Evolutionary conservation across 92 coral and sea anemone genomes (phyloP), one percentile per base, ranked within the genome.

Genomic region (Montipora capitata): DNA sequence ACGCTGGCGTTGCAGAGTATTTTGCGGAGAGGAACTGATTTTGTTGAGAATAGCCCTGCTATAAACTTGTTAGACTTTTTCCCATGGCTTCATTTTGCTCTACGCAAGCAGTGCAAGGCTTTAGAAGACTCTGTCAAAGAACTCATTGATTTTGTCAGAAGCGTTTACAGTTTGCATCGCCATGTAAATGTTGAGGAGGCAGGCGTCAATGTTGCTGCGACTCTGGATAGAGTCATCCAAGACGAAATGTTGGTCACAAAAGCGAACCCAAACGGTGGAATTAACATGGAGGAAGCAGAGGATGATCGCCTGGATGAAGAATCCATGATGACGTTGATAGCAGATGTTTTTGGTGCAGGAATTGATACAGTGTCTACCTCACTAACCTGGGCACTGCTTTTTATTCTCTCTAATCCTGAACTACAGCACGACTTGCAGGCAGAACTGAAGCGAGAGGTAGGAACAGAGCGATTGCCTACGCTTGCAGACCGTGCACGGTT

Each of bases 301-400:
- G 90, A 85, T 45, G 70, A 85, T 18, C 82, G 20, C n/a, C 69
- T 81, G n/a, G 85, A 88, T 64, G 82, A 86, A 61, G 91, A 92
- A 61, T 79, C 88, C 20, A 87, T 93, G 40, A 88, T 90, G n/a
- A 45, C 65, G 10, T 72, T 96, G 41, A 38, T 93, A 49, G 83
- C 96, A 10, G 99, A 96, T 79, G 79, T 90, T 17, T 91, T 95
- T 69, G 98, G 98, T 5, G 98, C 96, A 7, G 94, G 96, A 18
- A 70, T 90, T 39, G 98, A 95, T 79, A 96, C 98, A 45, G 95
- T 93, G 9, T 91, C 93, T 9, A 74, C 94, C 67, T 7, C 93
- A n/a, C 52, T 96, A 40, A 76, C 68, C 79, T 96, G 99, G 99
- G 93, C 96, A 2, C 41, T 96, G 18, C 96, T 93, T 72, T 85